Conservation (phyloP, 2,797 vertebrate species). For the Lagodon rhomboides region DNA sequence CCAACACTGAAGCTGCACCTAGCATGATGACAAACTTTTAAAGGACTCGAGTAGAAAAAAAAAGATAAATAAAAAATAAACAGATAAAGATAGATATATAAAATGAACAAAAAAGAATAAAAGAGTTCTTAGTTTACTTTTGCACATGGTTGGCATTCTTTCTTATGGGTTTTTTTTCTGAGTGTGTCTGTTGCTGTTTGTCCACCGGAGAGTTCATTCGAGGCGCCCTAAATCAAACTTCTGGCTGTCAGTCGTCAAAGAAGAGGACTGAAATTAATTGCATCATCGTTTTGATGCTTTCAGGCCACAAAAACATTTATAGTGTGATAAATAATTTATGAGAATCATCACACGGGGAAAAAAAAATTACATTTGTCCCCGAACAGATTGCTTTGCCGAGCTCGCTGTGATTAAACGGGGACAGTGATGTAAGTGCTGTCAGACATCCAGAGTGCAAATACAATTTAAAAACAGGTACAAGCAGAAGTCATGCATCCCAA, state of each 20-base stretch:
- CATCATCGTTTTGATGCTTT: background rate
- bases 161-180: slow-evolving; percentile 18
- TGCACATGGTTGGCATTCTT: slow-evolving; percentile 77
- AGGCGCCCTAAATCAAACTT: background rate
- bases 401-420: background rate
- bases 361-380: background rate
- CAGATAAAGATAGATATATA: slow-evolving; percentile 79
- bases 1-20: slow-evolving; percentile 89
- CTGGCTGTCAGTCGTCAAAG: background rate
- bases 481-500: no score
- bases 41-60: slow-evolving; percentile 87
- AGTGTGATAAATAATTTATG: background rate
- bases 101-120: slow-evolving; percentile 85
- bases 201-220: background rate
- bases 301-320: background rate
- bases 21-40: slow-evolving; percentile 88
- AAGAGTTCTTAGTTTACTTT: slow-evolving; percentile 89
- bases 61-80: slow-evolving; percentile 51
- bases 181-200: slow-evolving; percentile 31
- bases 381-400: background rate
- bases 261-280: background rate
- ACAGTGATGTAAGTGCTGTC: background rate
- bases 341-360: background rate
- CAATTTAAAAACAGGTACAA: no score
- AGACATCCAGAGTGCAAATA: background rate